A percentile compares a stretch with the other conserved stretches of the same genome.
Conservation (phyloP, 2,113 vertebrate species). For the Spermophilus dauricus region DNA sequence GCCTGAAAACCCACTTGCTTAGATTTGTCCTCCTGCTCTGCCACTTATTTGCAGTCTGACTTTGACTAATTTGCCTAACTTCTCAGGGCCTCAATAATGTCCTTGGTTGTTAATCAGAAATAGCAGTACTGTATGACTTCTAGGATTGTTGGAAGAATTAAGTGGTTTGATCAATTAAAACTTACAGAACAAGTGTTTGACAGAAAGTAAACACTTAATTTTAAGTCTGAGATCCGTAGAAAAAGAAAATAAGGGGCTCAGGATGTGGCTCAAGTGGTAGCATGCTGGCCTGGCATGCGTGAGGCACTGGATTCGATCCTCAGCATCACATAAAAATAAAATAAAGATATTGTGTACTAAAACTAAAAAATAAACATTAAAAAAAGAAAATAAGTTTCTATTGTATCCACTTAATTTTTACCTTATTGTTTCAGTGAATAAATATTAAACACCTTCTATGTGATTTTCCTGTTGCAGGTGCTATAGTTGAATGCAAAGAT, state of each 20-base stretch:
- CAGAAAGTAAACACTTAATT: not conserved
- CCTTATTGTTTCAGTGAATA: not conserved
- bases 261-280: too few species aligned
- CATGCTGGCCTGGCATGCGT: too few species aligned
- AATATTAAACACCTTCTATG: not conserved
- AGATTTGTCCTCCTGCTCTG: not conserved
- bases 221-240: not conserved
- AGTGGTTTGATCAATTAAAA: not conserved
- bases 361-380: too few species aligned
- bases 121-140: not conserved
- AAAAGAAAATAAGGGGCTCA: not conserved
- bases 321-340: too few species aligned
- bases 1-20: not conserved
- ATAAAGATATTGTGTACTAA: too few species aligned
- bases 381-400: not conserved
- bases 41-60: not conserved
- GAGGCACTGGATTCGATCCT: too few species aligned
- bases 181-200: not conserved
- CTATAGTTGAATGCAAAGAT: not conserved
- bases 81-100: not conserved
- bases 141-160: not conserved
- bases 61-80: not conserved
- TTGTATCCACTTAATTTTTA: not conserved
- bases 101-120: not conserved
- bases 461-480: not conserved